Evolutionary conservation across 2,888 invertebrate genomes (phyloP).

Genomic region (Tetragonisca angustula): DNA sequence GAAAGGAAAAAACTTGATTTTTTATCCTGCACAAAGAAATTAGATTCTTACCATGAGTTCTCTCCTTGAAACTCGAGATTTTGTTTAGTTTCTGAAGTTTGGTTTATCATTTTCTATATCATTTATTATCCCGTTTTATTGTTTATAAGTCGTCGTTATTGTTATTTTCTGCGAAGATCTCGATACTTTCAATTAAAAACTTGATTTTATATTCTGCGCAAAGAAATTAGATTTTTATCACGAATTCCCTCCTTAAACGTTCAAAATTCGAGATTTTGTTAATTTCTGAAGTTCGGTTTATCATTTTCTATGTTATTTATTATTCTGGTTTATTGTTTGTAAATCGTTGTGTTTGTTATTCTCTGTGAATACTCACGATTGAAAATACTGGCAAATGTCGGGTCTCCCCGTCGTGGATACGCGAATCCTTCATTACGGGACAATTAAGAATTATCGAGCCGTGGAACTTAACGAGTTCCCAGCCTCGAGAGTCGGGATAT

Average conservation of each 20-base stretch:
- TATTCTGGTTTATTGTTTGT: too few relatives aligned
- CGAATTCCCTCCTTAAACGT: slow-evolving; percentile 29
- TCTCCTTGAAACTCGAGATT: neutral
- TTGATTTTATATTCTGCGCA: slow-evolving; percentile 13
- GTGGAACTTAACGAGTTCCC: neutral
- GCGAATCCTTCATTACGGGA: neutral
- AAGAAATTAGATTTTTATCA: slow-evolving; percentile 36
- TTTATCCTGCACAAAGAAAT: slow-evolving; percentile 38
- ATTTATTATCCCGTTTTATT: too few relatives aligned
- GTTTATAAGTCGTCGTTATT: neutral
- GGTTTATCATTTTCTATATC: neutral
- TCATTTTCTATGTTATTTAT: too few relatives aligned
- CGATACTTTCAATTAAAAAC: neutral
- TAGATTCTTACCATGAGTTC: slow-evolving; percentile 44
- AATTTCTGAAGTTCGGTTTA: neutral
- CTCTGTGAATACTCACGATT: neutral
- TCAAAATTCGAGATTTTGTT: too few relatives aligned
- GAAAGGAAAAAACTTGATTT: slow-evolving; percentile 10
- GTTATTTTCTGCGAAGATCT: too few relatives aligned
- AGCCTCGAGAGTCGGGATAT: neutral
- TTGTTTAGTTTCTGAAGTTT: neutral
- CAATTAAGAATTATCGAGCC: slow-evolving; percentile 6
- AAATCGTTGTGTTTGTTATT: neutral
- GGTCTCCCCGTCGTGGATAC: too few relatives aligned
- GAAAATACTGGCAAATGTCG: neutral